Conservation (phyloP, 2,113 vertebrate species). For the Scartelaos histophorus region DNA sequence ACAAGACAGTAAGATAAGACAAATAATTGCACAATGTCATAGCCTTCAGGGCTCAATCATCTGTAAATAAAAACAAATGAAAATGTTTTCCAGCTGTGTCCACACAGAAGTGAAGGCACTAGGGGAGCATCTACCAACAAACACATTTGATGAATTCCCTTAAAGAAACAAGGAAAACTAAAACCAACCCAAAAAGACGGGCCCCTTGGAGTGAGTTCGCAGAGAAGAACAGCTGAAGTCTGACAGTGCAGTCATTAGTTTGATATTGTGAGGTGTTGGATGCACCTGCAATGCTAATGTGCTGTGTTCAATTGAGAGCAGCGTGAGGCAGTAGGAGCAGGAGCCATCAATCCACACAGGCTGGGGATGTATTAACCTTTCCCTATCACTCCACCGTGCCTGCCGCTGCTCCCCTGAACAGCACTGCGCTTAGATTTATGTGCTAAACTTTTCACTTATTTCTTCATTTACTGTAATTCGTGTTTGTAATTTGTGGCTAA, state of each 20-base stretch:
- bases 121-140: too few relatives aligned
- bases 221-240: background rate
- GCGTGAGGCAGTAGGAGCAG: slow-evolving; percentile 23
- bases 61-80: too few relatives aligned
- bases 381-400: slow-evolving; percentile 27
- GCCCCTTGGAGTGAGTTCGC: background rate
- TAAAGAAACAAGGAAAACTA: too few relatives aligned
- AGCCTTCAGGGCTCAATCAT: too few relatives aligned
- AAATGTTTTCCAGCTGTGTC: too few relatives aligned
- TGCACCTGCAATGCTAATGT: slow-evolving; percentile 10
- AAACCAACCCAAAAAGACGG: background rate
- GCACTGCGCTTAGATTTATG: slow-evolving; percentile 20
- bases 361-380: slow-evolving; percentile 33
- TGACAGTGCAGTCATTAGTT: slow-evolving; percentile 8
- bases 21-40: too few relatives aligned
- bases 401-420: slow-evolving; percentile 22
- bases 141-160: background rate
- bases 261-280: background rate
- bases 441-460: background rate
- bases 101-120: too few relatives aligned
- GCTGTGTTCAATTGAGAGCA: slow-evolving; percentile 43
- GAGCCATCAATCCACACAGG: slow-evolving; percentile 40
- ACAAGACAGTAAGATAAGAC: too few relatives aligned
- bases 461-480: slow-evolving; percentile 42
- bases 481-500: slow-evolving; percentile 24